A percentile compares a stretch with the other conserved stretches of the same genome.
Conservation (phyloP, 1,140 invertebrate genomes). For the Panonychus citri region DNA sequence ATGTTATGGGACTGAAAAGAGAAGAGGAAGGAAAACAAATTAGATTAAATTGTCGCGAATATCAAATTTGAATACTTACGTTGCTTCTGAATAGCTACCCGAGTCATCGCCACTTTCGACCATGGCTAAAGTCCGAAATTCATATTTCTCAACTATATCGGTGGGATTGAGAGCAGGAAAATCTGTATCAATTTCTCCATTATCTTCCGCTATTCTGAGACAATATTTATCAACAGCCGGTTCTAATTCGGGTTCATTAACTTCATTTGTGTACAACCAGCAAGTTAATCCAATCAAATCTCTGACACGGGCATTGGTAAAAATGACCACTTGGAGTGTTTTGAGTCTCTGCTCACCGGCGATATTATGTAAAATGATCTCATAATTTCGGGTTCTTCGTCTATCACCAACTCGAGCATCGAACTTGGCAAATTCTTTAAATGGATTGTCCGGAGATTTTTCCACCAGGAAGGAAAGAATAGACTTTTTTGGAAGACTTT, state of each 20-base stretch:
- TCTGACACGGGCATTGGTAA: slow-evolving; percentile 56
- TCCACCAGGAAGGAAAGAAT: slow-evolving; percentile 44
- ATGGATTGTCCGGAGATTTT: slow-evolving; percentile 55
- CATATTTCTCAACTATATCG: slow-evolving; percentile 75
- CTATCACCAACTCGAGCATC: slow-evolving; percentile 37
- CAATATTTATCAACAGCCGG: slow-evolving; percentile 34
- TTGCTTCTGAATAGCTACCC: neutral
- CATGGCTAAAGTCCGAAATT: slow-evolving; percentile 64
- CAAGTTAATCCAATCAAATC: slow-evolving; percentile 85
- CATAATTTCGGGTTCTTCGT: slow-evolving; percentile 1
- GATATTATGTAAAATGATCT: slow-evolving; percentile 33
- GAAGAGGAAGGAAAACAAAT: too few relatives aligned
- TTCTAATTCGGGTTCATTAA: neutral
- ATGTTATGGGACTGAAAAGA: too few relatives aligned
- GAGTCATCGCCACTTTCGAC: slow-evolving; percentile 31
- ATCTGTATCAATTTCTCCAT: slow-evolving; percentile 82
- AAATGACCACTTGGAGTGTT: slow-evolving; percentile 53
- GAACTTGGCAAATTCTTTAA: slow-evolving; percentile 66
- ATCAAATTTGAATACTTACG: neutral
- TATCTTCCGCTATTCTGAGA: slow-evolving; percentile 79
- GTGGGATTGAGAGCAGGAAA: slow-evolving; percentile 67
- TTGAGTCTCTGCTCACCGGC: slow-evolving; percentile 50
- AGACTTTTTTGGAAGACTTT: slow-evolving; percentile 25
- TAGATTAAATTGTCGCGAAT: too few relatives aligned
- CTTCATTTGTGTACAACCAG: slow-evolving; percentile 30